Evolutionary conservation across 2,797 vertebrate species (phyloP).

Genomic region (Lates japonicus): DNA sequence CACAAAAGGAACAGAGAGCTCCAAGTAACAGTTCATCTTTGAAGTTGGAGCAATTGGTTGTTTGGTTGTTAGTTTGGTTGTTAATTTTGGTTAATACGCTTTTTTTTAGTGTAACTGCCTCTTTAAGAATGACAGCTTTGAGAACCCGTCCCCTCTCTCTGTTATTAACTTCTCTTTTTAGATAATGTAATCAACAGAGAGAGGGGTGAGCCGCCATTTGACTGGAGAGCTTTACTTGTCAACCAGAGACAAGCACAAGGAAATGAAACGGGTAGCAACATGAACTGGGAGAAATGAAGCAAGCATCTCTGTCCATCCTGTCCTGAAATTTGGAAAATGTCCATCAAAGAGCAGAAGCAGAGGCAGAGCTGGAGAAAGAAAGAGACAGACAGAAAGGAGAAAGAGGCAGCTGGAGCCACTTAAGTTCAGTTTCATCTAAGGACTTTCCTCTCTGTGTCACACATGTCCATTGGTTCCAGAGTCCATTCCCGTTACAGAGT

Average conservation of each 20-base stretch:
- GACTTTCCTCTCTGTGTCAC: conserved; percentile 83
- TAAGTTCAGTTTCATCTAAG: conserved; percentile 84
- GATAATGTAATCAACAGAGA: conserved; percentile 82
- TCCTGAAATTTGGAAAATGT: conserved; percentile 86
- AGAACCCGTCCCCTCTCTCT: conserved; percentile 82
- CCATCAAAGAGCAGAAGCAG: conserved; percentile 85
- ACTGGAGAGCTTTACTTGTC: conserved; percentile 83
- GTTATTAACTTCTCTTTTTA: conserved; percentile 78
- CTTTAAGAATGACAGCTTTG: conserved; percentile 85
- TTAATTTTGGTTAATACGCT: conserved; percentile 91
- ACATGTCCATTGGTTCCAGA: conserved; percentile 85
- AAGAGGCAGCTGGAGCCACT: conserved; percentile 85
- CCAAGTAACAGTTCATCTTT: conserved; percentile 90
- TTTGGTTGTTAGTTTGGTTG: conserved; percentile 91
- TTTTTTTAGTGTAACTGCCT: conserved; percentile 87
- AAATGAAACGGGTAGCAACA: conserved; percentile 86
- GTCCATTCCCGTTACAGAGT: conserved; percentile 86
- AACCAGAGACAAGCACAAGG: conserved; percentile 82
- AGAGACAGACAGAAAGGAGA: conserved; percentile 78
- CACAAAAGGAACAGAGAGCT: conserved; percentile 90
- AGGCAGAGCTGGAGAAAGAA: conserved; percentile 83
- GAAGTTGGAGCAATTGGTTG: conserved; percentile 89
- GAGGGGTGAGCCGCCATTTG: conserved; percentile 79
- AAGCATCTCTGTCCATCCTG: conserved; percentile 85
- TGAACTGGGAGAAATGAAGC: conserved; percentile 84